Evolutionary conservation across 1,140 invertebrate species (phyloP), one percentile per base, ranked within the genome.

Genomic region (Drosophila littoralis): DNA sequence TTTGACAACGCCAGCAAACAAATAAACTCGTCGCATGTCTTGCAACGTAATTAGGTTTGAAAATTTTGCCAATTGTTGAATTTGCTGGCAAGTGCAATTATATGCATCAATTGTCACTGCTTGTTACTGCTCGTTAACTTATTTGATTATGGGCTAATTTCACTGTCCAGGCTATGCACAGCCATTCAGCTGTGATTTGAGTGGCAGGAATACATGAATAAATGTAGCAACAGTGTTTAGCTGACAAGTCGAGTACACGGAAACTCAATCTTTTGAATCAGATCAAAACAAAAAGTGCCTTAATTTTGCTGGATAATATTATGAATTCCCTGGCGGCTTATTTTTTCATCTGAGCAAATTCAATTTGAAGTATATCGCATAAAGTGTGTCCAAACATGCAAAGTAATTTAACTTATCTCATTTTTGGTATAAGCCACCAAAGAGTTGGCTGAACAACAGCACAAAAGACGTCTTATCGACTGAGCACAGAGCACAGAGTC

Each of bases 131-230:
- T 88, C 84, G 79, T 88, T 86, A 82, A 75, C 76, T 83, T 88
- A 86, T 86, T 86, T 88, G 83, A 86, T 86, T 88, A 86, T 77
- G 79, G 76, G 77, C 83, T 68, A 79, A 86, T 86, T 86, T 86
- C 12, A 36, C 42, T 22, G 33, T 5, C 17, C 46, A 38, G 10
- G 54, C 12, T 7, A 57, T 36, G 22, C 22, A 28, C 9, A 66
- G 7, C 22, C 12, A 60, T 38, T 63, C 46, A 48, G 50, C 55
- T 13, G 22, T 43, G 13, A 48, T n/a, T 48, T 28, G 32, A 45
- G 38, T 45, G 45, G 13, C 45, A 28, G 22, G 22, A 28, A 28
- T 5, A 28, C 1, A 35, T 60, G 13, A 46, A 28, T 43, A 43
- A 28, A 57, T 36, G 40, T 6, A 42, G 17, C 33, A 66, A 36